Base-by-base conservation (phyloP, 1,140 invertebrate genomes). In the Bombus huntii region DNA sequence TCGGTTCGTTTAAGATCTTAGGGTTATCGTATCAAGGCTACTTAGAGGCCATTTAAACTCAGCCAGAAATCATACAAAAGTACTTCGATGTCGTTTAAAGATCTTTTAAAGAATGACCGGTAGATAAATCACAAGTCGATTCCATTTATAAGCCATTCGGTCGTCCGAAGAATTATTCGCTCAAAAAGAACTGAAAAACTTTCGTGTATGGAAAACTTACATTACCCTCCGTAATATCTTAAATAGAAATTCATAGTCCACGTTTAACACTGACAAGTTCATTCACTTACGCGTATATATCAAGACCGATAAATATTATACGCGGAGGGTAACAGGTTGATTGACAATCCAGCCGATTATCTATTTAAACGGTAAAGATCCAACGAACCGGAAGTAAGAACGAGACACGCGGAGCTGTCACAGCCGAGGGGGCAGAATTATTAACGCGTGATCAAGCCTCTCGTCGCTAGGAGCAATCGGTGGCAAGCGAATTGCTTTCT, bases 351-450 rank as follows among this genome's bases (percentile, higher is more conserved):
- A 39, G 3, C 31, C 31, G 74, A 76, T 76, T 34, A 59, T 34
- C 74, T 39, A n/a, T 76, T 76, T 57, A 76, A 76, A 57, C 53
- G 74, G 34, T 53, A 18, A 37, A 18, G 53, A 76, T 57, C 34
- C 74, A 76, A 76, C 74, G 74, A 76, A 25, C 13, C 22, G 74
- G 25, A 76, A 76, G 74, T 76, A 76, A 76, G 74, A 59, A 76
- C 74, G 74, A 76, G 74, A 34, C 53, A 76, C 53, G 34, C 34
- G 31, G 53, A 59, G 13, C 53, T n/a, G 53, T 57, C 74, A 53
- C 25, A 28, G 34, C 13, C 53, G 25, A 57, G 34, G 22, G 59
- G 66, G 25, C 5, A 44, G 37, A 71, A 53, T 79, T 53, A 79
- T 78, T 47, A 71, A 73, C 57, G 66, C 57, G 57, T 42, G 31